Evolutionary conservation across 2,888 invertebrate species (phyloP), one percentile per base, ranked within the genome.

Genomic region (Ectemnius continuus): DNA sequence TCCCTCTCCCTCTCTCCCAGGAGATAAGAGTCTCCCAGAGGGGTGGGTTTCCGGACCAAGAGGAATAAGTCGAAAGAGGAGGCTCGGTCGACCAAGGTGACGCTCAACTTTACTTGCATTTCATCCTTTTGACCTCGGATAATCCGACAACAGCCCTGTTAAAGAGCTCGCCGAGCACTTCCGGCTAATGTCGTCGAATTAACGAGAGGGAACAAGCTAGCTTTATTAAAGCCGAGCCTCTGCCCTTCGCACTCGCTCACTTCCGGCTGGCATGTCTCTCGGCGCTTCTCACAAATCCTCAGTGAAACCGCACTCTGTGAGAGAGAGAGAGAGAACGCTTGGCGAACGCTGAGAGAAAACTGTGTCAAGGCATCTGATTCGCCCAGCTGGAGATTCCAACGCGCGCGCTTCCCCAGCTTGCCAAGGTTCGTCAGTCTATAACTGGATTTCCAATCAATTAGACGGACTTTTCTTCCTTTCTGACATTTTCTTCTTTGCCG

Each of bases 21-120:
- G 28, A 20, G 57, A 14, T 58, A 65, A 48, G 48, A 70, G 70
- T 68, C 23, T 23, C 2, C 23, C 23, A 23, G 23, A 23, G 23
- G 3, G 3, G 3, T 23, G 3, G 3, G 3, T 23, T 23, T 46
- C 69, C 57, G 67, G 67, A 64, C 63, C 68, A 75, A 72, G 73
- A 73, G 72, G 76, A 73, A 73, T 73, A 72, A 69, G 68, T 52
- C 2, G 52, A 5, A 47, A 47, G 47, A 47, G n/a, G n/a, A n/a
- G n/a, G 47, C 47, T 11, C 2, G 47, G n/a, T n/a, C n/a, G 47
- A 14, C 11, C 11, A n/a, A 11, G 47, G 4, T 61, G 56, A 46
- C 23, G 76, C 72, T 79, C 79, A 76, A 76, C 75, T 79, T 79
- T 70, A 72, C 75, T 75, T 60, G 65, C 69, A 67, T 78, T 69